Evolutionary conservation across 2,888 invertebrate genomes (phyloP), one percentile per base, ranked within the genome.

Genomic region (Apotomis turbidana): DNA sequence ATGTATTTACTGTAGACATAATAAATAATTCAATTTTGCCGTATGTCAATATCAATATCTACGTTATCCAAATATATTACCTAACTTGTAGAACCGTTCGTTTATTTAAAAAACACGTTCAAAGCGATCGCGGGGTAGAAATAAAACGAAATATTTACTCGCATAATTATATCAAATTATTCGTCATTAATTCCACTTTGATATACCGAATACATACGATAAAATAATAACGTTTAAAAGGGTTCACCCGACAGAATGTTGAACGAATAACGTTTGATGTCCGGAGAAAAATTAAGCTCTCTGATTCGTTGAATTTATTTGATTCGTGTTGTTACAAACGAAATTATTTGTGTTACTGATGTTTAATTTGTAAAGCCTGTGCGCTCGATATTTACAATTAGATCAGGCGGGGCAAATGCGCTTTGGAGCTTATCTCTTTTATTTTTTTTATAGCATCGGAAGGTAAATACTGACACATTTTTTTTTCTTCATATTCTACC

Each of bases 81-180:
- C 49, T 9, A 9, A 8, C 49, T 9, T 6, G 5, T 6, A 9
- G 13, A 15, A 38, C 41, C 60, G 4, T 15, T 44, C 54, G 3
- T 44, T 62, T 52, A 62, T 62, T 51, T 51, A 1, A 13, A 59
- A 44, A 63, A 41, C 41, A 52, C n/a, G 41, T 15, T 64, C 64
- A 64, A 54, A 55, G 64, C 15, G 12, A 52, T 38, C 15, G 52
- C 5, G 8, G 27, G 15, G 5, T 15, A 15, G 5, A 63, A 54
- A 13, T 52, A 10, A 5, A 46, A 49, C 9, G 49, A 9, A 49
- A 55, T 57, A 66, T 66, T 66, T 66, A 57, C 57, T 5, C 15
- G n/a, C 27, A 57, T 57, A 66, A 66, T 66, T 66, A 66, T 27
- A 66, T 66, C 55, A 46, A 66, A 66, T 66, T 46, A 57, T 38